A percentile compares a stretch with the other conserved stretches of the same genome.
These are phyloP conservation scores for Danio albolineatus DNA, from an alignment of 2,797 vertebrate genomes.

Conservation along the genomic window DNA sequence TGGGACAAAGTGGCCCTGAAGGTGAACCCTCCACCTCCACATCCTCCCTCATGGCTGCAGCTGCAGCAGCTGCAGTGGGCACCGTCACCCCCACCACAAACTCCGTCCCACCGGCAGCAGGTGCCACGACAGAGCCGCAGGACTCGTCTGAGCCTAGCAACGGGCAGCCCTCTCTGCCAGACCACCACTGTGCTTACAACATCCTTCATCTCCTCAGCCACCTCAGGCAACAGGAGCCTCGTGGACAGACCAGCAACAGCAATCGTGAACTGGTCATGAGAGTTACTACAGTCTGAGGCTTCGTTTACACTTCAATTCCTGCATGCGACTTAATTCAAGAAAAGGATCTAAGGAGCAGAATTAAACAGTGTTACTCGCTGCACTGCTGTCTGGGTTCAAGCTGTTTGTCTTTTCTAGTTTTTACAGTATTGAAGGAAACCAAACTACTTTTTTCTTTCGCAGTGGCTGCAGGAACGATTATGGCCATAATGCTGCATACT, in stretches of 20 bases:
- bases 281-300: constrained; percentile 87
- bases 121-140: constrained; percentile 40
- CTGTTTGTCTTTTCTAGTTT: background rate
- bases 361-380: background rate
- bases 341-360: constrained; percentile 20
- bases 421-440: constrained; percentile 21
- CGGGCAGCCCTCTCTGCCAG: constrained; percentile 75
- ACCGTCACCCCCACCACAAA: constrained; percentile 38
- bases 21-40: constrained; percentile 76
- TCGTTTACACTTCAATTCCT: background rate
- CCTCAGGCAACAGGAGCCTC: constrained; percentile 83
- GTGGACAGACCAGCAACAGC: constrained; percentile 74
- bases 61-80: constrained; percentile 53
- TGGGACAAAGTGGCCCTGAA: constrained; percentile 11
- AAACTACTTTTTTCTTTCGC: background rate
- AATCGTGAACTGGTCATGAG: constrained; percentile 92
- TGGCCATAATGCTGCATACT: background rate
- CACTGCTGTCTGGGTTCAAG: background rate
- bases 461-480: background rate
- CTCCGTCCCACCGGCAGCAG: constrained; percentile 28
- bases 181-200: constrained; percentile 90
- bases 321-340: constrained; percentile 26
- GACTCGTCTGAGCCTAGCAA: constrained; percentile 70
- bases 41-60: constrained; percentile 75
- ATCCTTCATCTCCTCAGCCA: constrained; percentile 62